Percentiles rank a stretch among this genome's conserved stretches.
These are phyloP conservation scores for Daphoenositta chrysoptera DNA, from an alignment of 2,113 vertebrate species.

Conservation along the genomic window DNA sequence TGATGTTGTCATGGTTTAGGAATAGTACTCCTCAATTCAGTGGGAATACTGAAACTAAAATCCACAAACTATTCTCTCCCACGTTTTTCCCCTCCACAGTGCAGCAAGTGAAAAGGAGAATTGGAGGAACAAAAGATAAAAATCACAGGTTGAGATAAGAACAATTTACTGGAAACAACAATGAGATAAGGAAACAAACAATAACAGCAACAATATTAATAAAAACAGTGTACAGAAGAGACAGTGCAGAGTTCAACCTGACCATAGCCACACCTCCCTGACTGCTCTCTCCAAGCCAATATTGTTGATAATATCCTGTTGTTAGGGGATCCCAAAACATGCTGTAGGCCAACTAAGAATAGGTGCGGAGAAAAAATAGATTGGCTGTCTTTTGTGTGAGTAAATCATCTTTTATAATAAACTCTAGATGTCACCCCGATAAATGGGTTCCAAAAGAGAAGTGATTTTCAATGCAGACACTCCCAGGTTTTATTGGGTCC, in stretches of 20 bases:
- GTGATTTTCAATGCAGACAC: not conserved
- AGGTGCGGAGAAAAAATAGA: not conserved
- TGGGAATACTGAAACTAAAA: not conserved
- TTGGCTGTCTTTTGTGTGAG: not conserved
- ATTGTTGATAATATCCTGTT: not conserved
- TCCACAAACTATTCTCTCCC: not conserved
- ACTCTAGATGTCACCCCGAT: not conserved
- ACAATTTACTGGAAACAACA: not conserved
- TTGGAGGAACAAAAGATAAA: not conserved
- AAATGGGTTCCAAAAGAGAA: conserved; percentile 1
- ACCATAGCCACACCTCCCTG: not conserved
- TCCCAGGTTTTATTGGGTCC: not conserved
- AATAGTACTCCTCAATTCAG: not conserved
- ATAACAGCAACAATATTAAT: not conserved
- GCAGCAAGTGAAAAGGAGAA: not conserved
- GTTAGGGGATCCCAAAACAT: not conserved
- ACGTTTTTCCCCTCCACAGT: not conserved
- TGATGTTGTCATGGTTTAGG: not conserved
- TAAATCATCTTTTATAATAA: conserved; percentile 7
- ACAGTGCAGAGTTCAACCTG: not conserved
- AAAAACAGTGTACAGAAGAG: not conserved
- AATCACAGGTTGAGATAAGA: not conserved
- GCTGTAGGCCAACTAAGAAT: not conserved
- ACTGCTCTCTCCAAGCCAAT: not conserved
- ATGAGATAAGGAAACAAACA: not conserved